Conservation (phyloP, 2,888 invertebrate species). For the Cantharis lateralis region DNA sequence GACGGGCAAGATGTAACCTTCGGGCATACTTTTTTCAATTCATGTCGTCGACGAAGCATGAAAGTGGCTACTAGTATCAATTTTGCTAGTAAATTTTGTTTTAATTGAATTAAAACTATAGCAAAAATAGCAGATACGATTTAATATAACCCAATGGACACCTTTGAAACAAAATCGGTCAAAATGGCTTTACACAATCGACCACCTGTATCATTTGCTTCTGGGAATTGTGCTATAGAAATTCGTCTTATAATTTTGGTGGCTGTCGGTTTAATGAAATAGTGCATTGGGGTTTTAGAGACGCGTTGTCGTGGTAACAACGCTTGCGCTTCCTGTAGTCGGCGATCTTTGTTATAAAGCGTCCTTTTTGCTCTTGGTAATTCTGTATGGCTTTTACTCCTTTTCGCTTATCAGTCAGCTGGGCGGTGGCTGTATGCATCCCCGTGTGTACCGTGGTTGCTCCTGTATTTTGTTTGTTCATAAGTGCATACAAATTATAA, state of each 20-base stretch:
- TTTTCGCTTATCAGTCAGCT: slow-evolving; percentile 54
- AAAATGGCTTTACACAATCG: not conserved
- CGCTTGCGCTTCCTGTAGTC: slow-evolving; percentile 49
- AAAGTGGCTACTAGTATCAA: no score
- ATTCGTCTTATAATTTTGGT: slow-evolving; percentile 31
- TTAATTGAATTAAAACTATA: not conserved
- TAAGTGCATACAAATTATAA: slow-evolving; percentile 22
- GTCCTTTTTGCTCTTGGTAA: slow-evolving; percentile 39
- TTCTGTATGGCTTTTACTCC: slow-evolving; percentile 49
- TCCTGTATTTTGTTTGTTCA: slow-evolving; percentile 38
- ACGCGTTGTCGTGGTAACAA: slow-evolving; percentile 52
- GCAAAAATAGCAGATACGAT: not conserved
- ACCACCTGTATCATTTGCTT: slow-evolving; percentile 34
- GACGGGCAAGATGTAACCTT: no score
- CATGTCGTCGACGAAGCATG: no score
- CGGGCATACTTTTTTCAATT: no score
- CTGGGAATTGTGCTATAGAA: slow-evolving; percentile 26
- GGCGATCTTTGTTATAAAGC: slow-evolving; percentile 31
- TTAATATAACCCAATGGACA: not conserved
- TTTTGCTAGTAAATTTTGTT: no score
- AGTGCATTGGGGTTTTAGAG: slow-evolving; percentile 28
- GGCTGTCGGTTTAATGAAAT: slow-evolving; percentile 32
- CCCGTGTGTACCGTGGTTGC: slow-evolving; percentile 41
- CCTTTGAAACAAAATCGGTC: not conserved
- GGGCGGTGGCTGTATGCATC: slow-evolving; percentile 59